Evolutionary conservation across 2,888 invertebrate species (phyloP), one percentile per base, ranked within the genome.

Genomic region (Rhingia rostrata): DNA sequence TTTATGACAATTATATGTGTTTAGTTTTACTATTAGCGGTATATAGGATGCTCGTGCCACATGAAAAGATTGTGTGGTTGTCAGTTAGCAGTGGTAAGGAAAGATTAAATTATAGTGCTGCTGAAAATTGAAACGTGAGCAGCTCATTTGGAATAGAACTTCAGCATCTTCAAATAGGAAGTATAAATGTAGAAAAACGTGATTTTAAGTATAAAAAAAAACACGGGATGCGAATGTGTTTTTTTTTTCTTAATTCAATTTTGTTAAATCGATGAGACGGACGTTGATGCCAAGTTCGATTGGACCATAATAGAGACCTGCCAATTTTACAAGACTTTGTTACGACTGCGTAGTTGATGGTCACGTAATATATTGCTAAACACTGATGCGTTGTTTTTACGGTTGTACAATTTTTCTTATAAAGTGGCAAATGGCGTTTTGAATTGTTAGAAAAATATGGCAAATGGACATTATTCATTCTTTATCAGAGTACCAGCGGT

Each of bases 61-160:
- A 49, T 49, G 49, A 49, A 30, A 2, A 22, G 49, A 75, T 75
- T 53, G 43, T 6, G 14, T 43, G 56, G 63, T 54, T 73, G 58
- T 66, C 43, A 45, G 39, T 51, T 58, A 66, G 60, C 51, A 66
- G 12, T 49, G 54, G 79, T 49, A 63, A 74, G 51, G 49, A 39
- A 22, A 22, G 63, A 30, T 63, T 32, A 69, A 80, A 80, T 80
- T 70, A 80, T 74, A 80, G 74, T 72, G 56, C 33, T 69, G 61
- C 49, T 80, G 43, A 80, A 74, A 74, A 69, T 74, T 53, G 69
- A 80, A 80, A 80, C 80, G 80, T 80, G 80, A 80, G 67, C 41
- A 69, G 61, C 63, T 74, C 56, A 80, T 80, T 80, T 80, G 22
- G 39, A 69, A 74, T 35, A 69, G 14, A 74, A 63, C 41, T 56